These are phyloP conservation scores for Leucopternis melanops DNA, from an alignment of 2,113 vertebrate genomes.

Conservation along the genomic window DNA sequence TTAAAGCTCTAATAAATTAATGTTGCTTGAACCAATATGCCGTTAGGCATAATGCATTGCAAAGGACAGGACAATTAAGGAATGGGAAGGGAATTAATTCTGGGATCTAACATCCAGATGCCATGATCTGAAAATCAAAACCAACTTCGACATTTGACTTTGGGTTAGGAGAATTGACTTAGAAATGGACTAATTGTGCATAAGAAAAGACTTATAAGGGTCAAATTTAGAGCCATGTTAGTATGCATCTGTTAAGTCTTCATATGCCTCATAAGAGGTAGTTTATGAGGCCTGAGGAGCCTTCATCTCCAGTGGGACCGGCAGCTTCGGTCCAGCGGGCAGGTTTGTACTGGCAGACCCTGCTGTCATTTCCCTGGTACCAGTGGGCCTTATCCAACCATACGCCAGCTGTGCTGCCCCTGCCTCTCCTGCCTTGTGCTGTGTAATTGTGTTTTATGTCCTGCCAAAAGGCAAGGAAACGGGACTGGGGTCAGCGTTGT, in stretches of 20 bases:
- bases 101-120: background rate
- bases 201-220: background rate
- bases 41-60: background rate
- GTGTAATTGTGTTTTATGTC: background rate
- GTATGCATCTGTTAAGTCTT: background rate
- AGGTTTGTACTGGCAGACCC: background rate
- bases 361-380: background rate
- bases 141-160: background rate
- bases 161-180: background rate
- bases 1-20: constrained; percentile 40
- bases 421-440: background rate
- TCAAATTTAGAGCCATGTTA: background rate
- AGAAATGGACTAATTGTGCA: background rate
- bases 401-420: background rate
- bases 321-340: background rate
- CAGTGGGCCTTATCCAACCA: background rate
- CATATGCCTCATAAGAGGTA: background rate
- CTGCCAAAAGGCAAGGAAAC: background rate
- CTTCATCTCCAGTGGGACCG: background rate
- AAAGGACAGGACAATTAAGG: background rate
- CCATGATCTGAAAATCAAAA: background rate
- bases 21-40: constrained; percentile 10
- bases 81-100: background rate
- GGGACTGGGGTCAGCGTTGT: background rate
- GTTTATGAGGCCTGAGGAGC: background rate